Evolutionary conservation across 1,140 invertebrate species (phyloP), one percentile per base, ranked within the genome.

Genomic region (Polypedilum vanderplanki): DNA sequence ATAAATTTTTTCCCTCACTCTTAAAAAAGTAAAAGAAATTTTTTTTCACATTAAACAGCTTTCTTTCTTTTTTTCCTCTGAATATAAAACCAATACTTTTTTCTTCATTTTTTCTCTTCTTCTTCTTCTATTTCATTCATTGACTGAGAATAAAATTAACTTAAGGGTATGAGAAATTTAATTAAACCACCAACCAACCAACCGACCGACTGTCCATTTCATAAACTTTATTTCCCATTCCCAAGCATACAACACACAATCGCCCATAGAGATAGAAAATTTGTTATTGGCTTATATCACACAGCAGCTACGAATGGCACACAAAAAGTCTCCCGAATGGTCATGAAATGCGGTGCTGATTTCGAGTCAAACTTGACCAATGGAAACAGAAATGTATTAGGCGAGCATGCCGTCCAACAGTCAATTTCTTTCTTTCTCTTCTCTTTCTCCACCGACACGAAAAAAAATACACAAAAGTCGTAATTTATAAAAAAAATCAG

Each of bases 291-390:
- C 18, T 70, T 20, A 20, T 7, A 18, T 17, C n/a, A 10, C 10
- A 22, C 18, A 18, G 8, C 18, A 57, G 12, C 46, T n/a, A 15
- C 46, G 46, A 57, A 57, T 57, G 65, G 17, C 15, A 70, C 65
- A 70, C 65, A 70, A 70, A 57, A 70, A 70, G 65, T 70, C 65
- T 70, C 65, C 17, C 65, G 65, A 70, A n/a, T 70, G 65, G 65
- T 22, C 65, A 70, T 20, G 65, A 70, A 10, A 2, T 70, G 18
- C 18, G 65, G 65, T 70, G 65, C 18, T 5, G 18, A 70, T 70
- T 70, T 70, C 10, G 20, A 70, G 18, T 20, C 65, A 70, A 70
- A 70, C 65, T 70, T 70, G 65, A 70, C 65, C 65, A 70, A 70
- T 70, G 65, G 10, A 70, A 70, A 18, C 65, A 20, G 65, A 7